These are phyloP conservation scores for Agonopterix heracliana DNA, from an alignment of 2,888 invertebrate genomes.

Conservation along the genomic window DNA sequence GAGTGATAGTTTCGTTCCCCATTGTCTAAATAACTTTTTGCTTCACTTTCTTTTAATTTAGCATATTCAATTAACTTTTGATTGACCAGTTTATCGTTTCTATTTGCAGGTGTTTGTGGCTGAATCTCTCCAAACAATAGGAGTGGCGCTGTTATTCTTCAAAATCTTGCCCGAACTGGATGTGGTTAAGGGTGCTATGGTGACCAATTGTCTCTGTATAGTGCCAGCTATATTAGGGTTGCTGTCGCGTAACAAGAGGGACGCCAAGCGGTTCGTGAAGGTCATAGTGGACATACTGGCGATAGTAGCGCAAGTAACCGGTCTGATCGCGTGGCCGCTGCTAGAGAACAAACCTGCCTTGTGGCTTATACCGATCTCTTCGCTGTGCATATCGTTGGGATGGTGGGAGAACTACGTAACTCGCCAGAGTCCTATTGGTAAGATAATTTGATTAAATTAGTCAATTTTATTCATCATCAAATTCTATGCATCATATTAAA, in stretches of 20 bases:
- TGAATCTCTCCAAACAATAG: conserved; percentile 92
- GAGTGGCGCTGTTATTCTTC: conserved; percentile 90
- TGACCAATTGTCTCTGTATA: conserved; percentile 96
- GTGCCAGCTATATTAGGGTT: conserved; percentile 88
- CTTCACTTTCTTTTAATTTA: neutral
- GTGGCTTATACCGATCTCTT: conserved; percentile 91
- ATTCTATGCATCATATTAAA: no score
- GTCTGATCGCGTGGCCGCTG: conserved; percentile 94
- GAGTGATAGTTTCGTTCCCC: neutral
- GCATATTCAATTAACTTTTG: conserved; percentile 1
- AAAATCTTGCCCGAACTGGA: conserved; percentile 93
- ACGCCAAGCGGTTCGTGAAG: conserved; percentile 85
- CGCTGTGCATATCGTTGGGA: conserved; percentile 91
- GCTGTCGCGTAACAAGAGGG: conserved; percentile 88
- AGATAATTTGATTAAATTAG: conserved; percentile 16
- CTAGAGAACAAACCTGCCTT: conserved; percentile 84
- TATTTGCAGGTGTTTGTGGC: conserved; percentile 82
- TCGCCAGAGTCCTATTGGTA: conserved; percentile 87
- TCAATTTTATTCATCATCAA: no score
- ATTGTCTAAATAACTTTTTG: conserved; percentile 5
- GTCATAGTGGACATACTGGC: conserved; percentile 90
- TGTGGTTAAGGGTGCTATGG: conserved; percentile 95
- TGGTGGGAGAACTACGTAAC: conserved; percentile 99
- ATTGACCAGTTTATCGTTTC: neutral
- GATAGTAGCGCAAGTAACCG: conserved; percentile 91